Base-by-base conservation (phyloP, 2,888 invertebrate species). In the Chrysomela aeneicollis region DNA sequence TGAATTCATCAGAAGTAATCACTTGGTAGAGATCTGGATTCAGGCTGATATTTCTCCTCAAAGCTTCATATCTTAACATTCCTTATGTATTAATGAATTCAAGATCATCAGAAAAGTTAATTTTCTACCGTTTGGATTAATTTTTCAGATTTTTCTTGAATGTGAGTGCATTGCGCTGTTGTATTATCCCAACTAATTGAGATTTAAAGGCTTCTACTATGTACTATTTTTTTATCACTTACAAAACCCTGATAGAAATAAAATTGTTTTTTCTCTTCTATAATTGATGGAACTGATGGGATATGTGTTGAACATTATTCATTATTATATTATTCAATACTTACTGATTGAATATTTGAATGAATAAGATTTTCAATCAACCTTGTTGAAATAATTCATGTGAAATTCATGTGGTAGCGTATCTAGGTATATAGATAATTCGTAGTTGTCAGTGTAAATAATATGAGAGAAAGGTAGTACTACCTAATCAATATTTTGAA, bases 91-190 rank as follows among this genome's bases (percentile, higher is more conserved):
- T 9, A 53, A 26, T 22, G 51, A 35, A 17, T 37, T 58, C 59
- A 32, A 59, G 47, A 52, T 19, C 15, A 37, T 67, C 63, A 18
- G 61, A 42, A 64, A 62, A 42, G 64, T 67, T 61, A 37, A 67
- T 67, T 63, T 66, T 63, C 47, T 61, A 67, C 64, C 67, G 64
- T 64, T 67, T 67, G 64, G 57, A 67, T 67, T 57, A 55, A 61
- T 61, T 64, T 66, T 63, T 66, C 63, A 46, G 63, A 66, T 55
- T 57, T 51, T 35, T 52, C 49, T 30, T 15, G 50, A 52, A 17
- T 58, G 32, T 54, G 8, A 21, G 12, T 57, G 15, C 3, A 22
- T 8, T 15, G 49, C 30, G 32, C 22, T 57, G 15, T 15, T 15
- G n/a, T 42, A 2, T 35, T 35, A 10, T 35, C 12, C 2, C 12